These are phyloP conservation scores for Conomelus anceps DNA, from an alignment of 2,888 invertebrate species.

Conservation along the genomic window DNA sequence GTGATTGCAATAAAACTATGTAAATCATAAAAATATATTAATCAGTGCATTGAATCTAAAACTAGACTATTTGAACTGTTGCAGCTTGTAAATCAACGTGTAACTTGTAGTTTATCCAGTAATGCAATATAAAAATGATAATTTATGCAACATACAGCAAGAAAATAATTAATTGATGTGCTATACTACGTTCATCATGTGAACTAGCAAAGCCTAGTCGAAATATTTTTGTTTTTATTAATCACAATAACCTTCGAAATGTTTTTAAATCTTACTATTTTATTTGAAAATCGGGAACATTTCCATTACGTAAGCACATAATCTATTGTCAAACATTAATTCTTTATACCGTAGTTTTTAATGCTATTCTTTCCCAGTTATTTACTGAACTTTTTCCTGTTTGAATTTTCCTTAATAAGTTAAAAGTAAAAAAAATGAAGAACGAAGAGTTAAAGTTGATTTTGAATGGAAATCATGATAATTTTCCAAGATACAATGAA, in stretches of 20 bases:
- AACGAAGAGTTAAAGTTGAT: background rate
- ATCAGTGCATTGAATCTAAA: too few species aligned
- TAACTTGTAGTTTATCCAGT: background rate
- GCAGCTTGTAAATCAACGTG: too few species aligned
- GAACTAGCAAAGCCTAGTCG: background rate
- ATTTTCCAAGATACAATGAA: background rate
- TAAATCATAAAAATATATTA: too few species aligned
- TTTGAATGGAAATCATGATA: background rate
- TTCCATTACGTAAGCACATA: background rate
- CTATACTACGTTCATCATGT: background rate
- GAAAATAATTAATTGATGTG: background rate
- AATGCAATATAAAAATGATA: background rate
- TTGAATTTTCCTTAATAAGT: background rate
- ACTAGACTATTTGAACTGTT: too few species aligned
- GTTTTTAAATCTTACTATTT: background rate
- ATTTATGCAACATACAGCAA: background rate
- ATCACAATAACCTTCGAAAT: background rate
- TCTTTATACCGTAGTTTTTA: background rate
- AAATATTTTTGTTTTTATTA: background rate
- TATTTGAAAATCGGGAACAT: background rate
- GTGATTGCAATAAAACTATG: too few species aligned
- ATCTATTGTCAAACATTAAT: background rate
- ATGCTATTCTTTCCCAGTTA: background rate
- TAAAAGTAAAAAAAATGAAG: background rate
- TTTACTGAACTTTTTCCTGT: background rate